These are phyloP conservation scores for Rhombomys opimus DNA, from an alignment of 2,113 vertebrate genomes.

Conservation along the genomic window DNA sequence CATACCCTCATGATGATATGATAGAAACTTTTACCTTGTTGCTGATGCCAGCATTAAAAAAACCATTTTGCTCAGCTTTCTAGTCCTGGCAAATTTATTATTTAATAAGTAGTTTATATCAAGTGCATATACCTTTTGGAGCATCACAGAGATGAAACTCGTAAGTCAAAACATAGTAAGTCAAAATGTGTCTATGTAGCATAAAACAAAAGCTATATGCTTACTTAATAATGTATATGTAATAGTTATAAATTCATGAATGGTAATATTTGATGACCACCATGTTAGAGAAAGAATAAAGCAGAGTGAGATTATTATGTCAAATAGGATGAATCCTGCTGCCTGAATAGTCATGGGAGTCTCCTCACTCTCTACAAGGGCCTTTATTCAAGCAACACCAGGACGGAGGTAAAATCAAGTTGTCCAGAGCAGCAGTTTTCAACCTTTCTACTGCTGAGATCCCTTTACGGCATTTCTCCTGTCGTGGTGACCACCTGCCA, in stretches of 20 bases:
- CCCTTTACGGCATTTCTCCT: neutral
- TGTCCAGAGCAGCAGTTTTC: neutral
- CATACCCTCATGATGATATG: accelerated
- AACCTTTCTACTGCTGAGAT: neutral
- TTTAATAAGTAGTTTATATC: neutral
- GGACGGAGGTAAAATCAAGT: neutral
- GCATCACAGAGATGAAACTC: neutral
- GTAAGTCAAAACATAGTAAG: neutral
- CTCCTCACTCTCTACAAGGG: neutral
- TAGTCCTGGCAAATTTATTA: neutral
- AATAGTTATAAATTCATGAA: too few species aligned
- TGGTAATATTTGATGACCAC: neutral
- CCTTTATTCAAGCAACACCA: neutral
- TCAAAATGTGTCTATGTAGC: too few species aligned
- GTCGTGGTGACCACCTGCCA: neutral
- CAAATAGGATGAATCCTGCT: neutral
- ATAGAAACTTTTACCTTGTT: too few species aligned
- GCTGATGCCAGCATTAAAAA: neutral
- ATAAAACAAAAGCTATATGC: neutral
- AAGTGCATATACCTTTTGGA: neutral
- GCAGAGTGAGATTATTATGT: neutral
- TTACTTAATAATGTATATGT: neutral
- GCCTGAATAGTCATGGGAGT: too few species aligned
- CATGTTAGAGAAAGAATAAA: neutral
- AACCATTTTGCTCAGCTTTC: too few species aligned